Conservation (phyloP, 2,888 invertebrate genomes). For the Drosophila percnosoma region DNA sequence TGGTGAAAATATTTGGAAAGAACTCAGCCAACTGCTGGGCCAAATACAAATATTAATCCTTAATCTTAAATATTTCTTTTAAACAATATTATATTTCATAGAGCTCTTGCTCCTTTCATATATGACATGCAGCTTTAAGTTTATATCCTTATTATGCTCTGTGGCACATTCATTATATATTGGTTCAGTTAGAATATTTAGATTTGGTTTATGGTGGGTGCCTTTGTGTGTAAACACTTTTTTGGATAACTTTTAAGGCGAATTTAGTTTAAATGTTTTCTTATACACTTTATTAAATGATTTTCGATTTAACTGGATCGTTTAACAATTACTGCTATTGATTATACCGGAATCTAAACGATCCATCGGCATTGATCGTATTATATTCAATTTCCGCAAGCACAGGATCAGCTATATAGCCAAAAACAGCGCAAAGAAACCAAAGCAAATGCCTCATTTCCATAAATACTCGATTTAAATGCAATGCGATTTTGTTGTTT, state of each 20-base stretch:
- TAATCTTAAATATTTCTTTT: background rate
- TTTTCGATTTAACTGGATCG: background rate
- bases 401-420: conserved; percentile 32
- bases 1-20: background rate
- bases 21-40: background rate
- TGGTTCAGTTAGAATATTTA: background rate
- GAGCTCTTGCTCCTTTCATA: background rate
- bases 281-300: background rate
- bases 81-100: background rate
- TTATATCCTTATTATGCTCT: background rate
- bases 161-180: background rate
- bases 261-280: background rate
- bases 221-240: background rate
- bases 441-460: conserved; percentile 61
- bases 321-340: conserved; percentile 2
- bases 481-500: conserved; percentile 3
- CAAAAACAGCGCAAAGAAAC: conserved; percentile 43
- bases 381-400: conserved; percentile 86
- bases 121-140: background rate
- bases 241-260: background rate
- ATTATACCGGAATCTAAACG: conserved; percentile 89
- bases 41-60: background rate
- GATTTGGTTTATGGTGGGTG: background rate
- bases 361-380: conserved; percentile 89
- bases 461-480: conserved; percentile 27